A percentile compares a stretch with the other conserved stretches of the same genome.
Evolutionary conservation across 2,113 vertebrate genomes (phyloP).

Genomic region (Prionailurus bengalensis): DNA sequence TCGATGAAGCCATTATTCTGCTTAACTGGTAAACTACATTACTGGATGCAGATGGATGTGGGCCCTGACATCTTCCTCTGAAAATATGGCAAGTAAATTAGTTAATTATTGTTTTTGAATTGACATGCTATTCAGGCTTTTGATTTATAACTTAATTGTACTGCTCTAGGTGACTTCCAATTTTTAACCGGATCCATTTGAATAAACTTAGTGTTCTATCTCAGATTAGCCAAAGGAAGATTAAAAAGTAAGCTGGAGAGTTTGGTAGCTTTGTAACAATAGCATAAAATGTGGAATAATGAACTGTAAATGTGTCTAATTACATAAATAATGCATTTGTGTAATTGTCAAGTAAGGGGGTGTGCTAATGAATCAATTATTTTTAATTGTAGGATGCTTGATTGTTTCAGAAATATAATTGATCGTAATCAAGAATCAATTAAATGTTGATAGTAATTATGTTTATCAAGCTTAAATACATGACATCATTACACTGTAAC

Average conservation of each 20-base stretch:
- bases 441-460: constrained; percentile 88
- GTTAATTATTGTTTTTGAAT: constrained; percentile 78
- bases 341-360: constrained; percentile 86
- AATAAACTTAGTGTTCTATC: constrained; percentile 44
- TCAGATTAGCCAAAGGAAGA: constrained; percentile 73
- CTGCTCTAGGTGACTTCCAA: constrained; percentile 26
- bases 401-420: constrained; percentile 90
- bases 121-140: constrained; percentile 37
- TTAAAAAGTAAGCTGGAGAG: constrained; percentile 73
- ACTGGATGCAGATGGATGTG: fast-evolving
- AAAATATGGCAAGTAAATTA: constrained; percentile 62
- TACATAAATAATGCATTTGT: constrained; percentile 92
- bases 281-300: constrained; percentile 84
- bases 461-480: constrained; percentile 86
- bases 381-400: constrained; percentile 89
- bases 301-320: constrained; percentile 88
- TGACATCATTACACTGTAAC: constrained; percentile 76
- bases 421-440: constrained; percentile 91
- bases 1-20: neutral
- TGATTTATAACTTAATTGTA: constrained; percentile 62
- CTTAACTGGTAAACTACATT: neutral
- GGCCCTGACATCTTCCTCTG: constrained; percentile 39
- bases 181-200: constrained; percentile 69
- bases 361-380: constrained; percentile 90
- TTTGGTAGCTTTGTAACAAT: constrained; percentile 84